phyloP scores from a whole-genome alignment of 2,113 vertebrate genomes.

The Mustela nigripes region DNA sequence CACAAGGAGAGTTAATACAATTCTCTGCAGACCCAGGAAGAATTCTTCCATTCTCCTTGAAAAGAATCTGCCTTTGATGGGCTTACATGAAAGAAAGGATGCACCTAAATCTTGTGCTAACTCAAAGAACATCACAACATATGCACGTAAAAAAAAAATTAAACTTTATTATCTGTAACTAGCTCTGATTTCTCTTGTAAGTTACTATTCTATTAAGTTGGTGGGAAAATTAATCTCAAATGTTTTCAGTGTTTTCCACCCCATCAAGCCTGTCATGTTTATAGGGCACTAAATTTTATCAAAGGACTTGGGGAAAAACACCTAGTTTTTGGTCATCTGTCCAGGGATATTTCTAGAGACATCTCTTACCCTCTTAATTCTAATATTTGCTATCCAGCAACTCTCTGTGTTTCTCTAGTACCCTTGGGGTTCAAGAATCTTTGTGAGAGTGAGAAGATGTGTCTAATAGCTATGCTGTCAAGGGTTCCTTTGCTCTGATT shows the following conservation, averaged over 20 bases:
- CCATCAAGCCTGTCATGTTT: neutral
- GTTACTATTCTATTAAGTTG: rapidly evolving
- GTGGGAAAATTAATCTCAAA: neutral
- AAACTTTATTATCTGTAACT: neutral
- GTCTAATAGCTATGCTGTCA: rapidly evolving
- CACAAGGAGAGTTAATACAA: neutral
- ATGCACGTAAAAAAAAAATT: neutral
- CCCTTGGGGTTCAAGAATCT: neutral
- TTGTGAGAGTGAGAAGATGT: neutral
- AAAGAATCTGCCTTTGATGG: neutral
- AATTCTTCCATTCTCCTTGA: neutral
- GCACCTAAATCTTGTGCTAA: neutral
- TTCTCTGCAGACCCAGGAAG: neutral
- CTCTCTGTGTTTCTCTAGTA: neutral
- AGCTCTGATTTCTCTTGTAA: neutral
- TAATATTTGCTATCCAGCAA: neutral
- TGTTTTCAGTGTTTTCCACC: neutral
- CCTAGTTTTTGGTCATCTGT: neutral
- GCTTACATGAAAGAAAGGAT: neutral
- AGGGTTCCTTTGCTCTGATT: neutral
- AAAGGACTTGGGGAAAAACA: neutral
- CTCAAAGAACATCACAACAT: neutral
- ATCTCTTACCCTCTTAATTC: neutral
- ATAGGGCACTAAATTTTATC: neutral
- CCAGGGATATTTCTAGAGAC: neutral